Percentiles rank a stretch among this genome's conserved stretches.
phyloP scores from a whole-genome alignment of 37 sponge, comb jelly and placozoan species.

The Spongilla lacustris region DNA sequence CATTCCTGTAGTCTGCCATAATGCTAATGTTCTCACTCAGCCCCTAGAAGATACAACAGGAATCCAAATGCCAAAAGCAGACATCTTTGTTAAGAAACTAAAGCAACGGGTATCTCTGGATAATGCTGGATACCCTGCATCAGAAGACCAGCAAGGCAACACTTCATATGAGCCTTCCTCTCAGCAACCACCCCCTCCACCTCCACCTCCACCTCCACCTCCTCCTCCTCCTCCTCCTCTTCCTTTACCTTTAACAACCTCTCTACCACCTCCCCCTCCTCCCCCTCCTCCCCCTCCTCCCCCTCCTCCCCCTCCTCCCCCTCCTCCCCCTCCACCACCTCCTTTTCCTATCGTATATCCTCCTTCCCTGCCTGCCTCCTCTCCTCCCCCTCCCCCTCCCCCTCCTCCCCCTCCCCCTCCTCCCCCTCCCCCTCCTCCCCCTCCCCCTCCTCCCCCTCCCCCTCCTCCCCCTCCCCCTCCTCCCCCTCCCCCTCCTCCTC shows the following conservation, averaged over 20 bases:
- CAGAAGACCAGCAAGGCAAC: not conserved
- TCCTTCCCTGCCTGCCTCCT: not conserved
- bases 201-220: no score
- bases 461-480: conserved; percentile 9
- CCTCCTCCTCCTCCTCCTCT: not conserved
- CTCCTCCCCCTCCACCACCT: not conserved
- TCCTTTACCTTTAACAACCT: no score
- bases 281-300: not conserved
- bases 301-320: not conserved
- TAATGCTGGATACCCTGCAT: not conserved
- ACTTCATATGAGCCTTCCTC: not conserved
- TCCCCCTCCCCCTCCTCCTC: not conserved
- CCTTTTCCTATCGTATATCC: no score
- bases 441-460: not conserved
- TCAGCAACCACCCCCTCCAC: not conserved
- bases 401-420: conserved; percentile 6
- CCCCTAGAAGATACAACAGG: conserved; percentile 38
- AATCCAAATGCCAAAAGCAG: conserved; percentile 20
- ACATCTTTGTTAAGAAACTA: conserved; percentile 13
- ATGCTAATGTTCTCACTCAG: conserved; percentile 51
- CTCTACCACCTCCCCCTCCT: no score
- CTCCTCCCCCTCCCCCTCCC: not conserved
- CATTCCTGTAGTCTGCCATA: conserved; percentile 4
- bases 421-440: conserved; percentile 16
- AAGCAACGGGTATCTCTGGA: conserved; percentile 2